phyloP scores from a whole-genome alignment of 2,113 vertebrate species.

The Pelmatolapia mariae region DNA sequence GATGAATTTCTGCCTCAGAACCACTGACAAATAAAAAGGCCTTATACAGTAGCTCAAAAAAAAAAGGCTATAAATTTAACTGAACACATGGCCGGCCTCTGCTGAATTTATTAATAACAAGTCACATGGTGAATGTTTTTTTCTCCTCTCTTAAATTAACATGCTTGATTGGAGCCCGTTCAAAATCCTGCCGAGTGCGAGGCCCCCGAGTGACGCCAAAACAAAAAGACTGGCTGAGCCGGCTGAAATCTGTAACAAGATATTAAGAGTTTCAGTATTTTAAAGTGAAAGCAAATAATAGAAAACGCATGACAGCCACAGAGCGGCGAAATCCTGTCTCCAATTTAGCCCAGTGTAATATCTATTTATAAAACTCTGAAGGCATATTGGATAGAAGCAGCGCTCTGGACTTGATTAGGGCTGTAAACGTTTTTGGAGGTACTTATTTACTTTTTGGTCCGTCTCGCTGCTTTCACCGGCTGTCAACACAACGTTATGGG shows the following conservation, averaged over 20 bases:
- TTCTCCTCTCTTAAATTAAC: constrained; percentile 56
- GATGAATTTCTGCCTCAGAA: not conserved
- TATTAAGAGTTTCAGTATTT: constrained; percentile 69
- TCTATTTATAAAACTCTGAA: constrained; percentile 72
- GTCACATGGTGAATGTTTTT: constrained; percentile 48
- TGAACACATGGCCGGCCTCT: constrained; percentile 25
- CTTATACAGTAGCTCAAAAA: constrained; percentile 19
- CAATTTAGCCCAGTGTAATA: constrained; percentile 67
- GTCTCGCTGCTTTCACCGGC: constrained; percentile 59
- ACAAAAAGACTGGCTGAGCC: constrained; percentile 49
- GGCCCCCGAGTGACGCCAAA: constrained; percentile 43
- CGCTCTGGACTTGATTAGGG: constrained; percentile 75
- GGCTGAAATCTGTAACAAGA: constrained; percentile 70
- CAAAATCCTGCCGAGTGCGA: constrained; percentile 48
- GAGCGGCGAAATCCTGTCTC: constrained; percentile 66
- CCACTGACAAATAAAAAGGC: constrained; percentile 27
- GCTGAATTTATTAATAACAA: constrained; percentile 56
- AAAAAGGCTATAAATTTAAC: constrained; percentile 17
- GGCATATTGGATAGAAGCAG: constrained; percentile 52
- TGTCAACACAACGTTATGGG: constrained; percentile 60
- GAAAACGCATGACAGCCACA: constrained; percentile 68
- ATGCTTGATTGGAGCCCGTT: constrained; percentile 47
- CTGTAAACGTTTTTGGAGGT: constrained; percentile 65
- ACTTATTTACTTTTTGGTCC: constrained; percentile 66
- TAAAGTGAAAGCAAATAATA: constrained; percentile 71